Base-by-base conservation (phyloP, 2,888 invertebrate species). In the Carpatolechia fugitivella region DNA sequence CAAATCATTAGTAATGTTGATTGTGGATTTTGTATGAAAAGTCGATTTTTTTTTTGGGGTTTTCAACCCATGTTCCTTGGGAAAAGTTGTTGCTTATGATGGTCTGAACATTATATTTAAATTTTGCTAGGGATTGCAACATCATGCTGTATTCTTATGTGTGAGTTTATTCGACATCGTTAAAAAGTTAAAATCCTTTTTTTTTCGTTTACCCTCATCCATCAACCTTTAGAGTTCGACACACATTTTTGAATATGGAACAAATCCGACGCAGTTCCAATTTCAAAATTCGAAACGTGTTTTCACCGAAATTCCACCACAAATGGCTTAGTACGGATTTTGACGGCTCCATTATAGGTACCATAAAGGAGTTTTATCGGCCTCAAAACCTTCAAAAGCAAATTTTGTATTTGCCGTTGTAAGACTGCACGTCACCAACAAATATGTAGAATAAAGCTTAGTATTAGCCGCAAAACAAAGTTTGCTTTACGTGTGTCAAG, bases 301-400 rank as follows among this genome's bases (percentile, higher is more conserved):
- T 50, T 56, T 16, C 52, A 50, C 16, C 11, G 18, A 57, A 56
- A 56, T 56, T 55, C 36, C 38, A 54, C 51, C 47, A 56, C 41
- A 59, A 61, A 61, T 51, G 59, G 55, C 56, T 59, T 61, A 59
- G 54, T 56, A 49, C 52, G 55, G 56, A 59, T 54, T 60, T 56
- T 59, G 59, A 57, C 57, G 55, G 56, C 49, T 55, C 52, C 20
- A 20, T 44, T 44, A 44, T 44, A 1, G 13, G 20, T 29, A 44
- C 20, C 20, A 44, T 44, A 44, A 44, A 44, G 44, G 11, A 44
- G n/a, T 14, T 44, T 44, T 29, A 44, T 44, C 44, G 44, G n/a
- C 24, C 29, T n/a, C 44, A 11, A 44, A 44, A 44, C 44, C 44
- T 13, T 29, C 1, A 13, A 29, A 13, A 44, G 29, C 44, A 4